Evolutionary conservation across 2,888 invertebrate genomes (phyloP), one percentile per base, ranked within the genome.

Genomic region (Leptopilina syphax): DNA sequence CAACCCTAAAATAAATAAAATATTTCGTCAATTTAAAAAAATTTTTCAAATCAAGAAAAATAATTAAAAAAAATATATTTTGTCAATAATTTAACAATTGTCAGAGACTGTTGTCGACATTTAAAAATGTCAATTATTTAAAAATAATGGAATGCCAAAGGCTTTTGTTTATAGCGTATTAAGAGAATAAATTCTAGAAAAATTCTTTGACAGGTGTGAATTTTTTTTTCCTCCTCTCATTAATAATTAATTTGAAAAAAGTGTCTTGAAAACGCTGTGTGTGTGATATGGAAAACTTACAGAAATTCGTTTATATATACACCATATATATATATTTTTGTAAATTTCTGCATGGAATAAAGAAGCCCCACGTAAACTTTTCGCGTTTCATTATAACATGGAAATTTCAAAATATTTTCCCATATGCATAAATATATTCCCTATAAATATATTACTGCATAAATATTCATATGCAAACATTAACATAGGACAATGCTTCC

Each of bases 201-300:
- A 63, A 24, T 63, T 50, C 50, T 10, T 50, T 50, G 50, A 50
- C 9, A 50, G 2, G 57, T 34, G n/a, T 34, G n/a, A 13, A 9
- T 54, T 57, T 54, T 34, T 54, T 54, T 34, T 54, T 12, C 1
- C 3, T 12, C 1, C 10, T 12, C 50, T 50, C 50, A 50, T 50
- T 50, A 50, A 47, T 47, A 44, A 68, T 68, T 68, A 24, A 68
- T 73, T 34, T 57, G 54, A 54, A 60, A 54, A 60, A 57, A 73
- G 50, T 73, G 54, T 60, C 73, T 34, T 54, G 41, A 12, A 57
- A 57, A 60, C 10, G 41, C 27, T 54, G 70, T n/a, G 34, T 34
- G 50, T 34, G 50, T 88, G 89, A 90, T 90, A 90, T 89, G 88
- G 90, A 86, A 85, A 87, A 86, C 84, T 84, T 81, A 83, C 79